A percentile compares a stretch with the other conserved stretches of the same genome.
Conservation (phyloP, 64 coral and sea anemone species). For the Porites australiensis region DNA sequence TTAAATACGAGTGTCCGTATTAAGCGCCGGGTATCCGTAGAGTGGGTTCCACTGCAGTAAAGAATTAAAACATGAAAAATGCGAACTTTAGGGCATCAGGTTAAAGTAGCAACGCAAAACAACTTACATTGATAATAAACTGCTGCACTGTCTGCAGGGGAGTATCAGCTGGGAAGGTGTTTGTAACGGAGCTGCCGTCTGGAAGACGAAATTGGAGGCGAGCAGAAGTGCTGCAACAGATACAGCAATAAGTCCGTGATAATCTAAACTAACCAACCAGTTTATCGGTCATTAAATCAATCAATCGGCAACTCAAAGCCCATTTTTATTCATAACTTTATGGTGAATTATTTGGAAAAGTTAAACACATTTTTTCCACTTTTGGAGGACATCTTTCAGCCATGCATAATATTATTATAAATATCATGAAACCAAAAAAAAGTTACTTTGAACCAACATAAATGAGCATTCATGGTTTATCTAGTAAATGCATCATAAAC, state of each 20-base stretch:
- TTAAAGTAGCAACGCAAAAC: no score
- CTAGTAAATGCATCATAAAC: no score
- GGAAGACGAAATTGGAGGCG: slow-evolving; percentile 96
- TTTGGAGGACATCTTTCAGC: no score
- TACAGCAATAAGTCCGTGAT: neutral
- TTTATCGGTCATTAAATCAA: neutral
- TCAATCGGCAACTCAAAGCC: neutral
- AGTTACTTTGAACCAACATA: neutral
- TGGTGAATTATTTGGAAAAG: no score
- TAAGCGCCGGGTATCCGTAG: no score
- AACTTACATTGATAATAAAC: slow-evolving; percentile 89
- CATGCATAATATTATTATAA: no score
- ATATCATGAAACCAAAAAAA: neutral
- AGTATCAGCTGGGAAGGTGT: slow-evolving; percentile 79
- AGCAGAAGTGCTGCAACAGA: slow-evolving; percentile 65
- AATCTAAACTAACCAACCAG: neutral
- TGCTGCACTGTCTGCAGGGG: slow-evolving; percentile 74
- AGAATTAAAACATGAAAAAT: no score
- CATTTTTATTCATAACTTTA: no score
- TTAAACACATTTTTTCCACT: no score
- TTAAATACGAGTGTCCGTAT: no score
- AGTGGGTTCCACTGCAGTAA: no score
- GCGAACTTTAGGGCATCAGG: no score
- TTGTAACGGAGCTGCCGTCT: slow-evolving; percentile 85
- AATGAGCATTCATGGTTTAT: neutral